Conservation (phyloP, 2,113 vertebrate genomes). For the Chlorodrepanis virens region DNA sequence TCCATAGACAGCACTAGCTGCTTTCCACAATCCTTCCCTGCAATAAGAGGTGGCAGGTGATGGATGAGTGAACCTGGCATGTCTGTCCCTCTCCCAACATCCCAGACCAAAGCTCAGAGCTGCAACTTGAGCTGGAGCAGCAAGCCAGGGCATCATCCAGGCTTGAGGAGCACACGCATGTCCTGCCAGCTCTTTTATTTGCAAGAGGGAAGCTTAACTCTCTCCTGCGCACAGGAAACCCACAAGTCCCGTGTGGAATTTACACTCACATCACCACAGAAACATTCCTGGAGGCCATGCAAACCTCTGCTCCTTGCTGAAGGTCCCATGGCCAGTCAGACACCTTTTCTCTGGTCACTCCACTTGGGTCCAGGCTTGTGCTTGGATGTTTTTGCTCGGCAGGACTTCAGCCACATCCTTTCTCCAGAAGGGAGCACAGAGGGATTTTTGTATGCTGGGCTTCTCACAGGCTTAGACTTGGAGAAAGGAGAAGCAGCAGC, state of each 20-base stretch:
- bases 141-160: background rate
- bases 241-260: background rate
- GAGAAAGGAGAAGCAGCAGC: background rate
- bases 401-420: background rate
- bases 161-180: background rate
- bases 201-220: background rate
- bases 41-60: background rate
- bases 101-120: background rate
- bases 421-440: background rate
- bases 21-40: background rate
- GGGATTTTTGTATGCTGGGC: background rate
- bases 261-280: background rate
- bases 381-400: accelerated
- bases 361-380: background rate
- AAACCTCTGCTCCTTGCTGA: background rate
- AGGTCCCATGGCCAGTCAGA: background rate
- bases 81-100: background rate
- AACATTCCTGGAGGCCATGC: background rate
- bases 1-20: background rate
- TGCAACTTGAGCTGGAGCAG: background rate
- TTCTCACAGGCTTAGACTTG: background rate
- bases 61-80: background rate
- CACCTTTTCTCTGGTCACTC: background rate
- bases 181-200: background rate
- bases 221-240: background rate